These are phyloP conservation scores for Allobates femoralis DNA, from an alignment of 2,797 vertebrate species.

Conservation along the genomic window DNA sequence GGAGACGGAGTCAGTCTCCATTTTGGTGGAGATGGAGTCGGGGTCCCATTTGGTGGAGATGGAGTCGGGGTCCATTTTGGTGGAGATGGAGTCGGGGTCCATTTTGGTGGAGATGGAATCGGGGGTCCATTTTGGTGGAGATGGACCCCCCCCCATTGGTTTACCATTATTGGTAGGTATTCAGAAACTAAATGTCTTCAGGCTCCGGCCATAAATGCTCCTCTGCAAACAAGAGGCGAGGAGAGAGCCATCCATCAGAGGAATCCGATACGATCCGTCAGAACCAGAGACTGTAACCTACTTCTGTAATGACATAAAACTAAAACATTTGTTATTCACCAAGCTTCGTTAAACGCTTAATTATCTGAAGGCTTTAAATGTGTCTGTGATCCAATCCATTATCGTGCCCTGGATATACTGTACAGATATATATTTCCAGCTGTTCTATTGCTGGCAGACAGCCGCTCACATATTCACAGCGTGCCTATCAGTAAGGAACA, in stretches of 20 bases:
- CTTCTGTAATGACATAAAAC: slow-evolving; percentile 27
- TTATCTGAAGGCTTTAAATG: slow-evolving; percentile 36
- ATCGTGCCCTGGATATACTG: slow-evolving; percentile 8
- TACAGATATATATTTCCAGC: neutral
- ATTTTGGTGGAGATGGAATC: too few species aligned
- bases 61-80: too few species aligned
- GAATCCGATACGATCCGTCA: neutral
- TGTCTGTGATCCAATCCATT: slow-evolving; percentile 13
- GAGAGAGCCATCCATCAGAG: neutral
- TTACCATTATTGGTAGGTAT: neutral
- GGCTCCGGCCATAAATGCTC: neutral
- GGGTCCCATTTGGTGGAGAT: too few species aligned
- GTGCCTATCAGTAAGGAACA: neutral
- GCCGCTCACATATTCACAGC: too few species aligned
- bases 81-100: too few species aligned
- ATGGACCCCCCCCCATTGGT: neutral
- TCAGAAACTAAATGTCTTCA: neutral
- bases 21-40: too few species aligned
- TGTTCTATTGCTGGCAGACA: slow-evolving; percentile 21
- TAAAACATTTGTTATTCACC: slow-evolving; percentile 43
- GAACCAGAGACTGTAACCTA: slow-evolving; percentile 1
- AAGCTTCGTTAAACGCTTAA: slow-evolving; percentile 41
- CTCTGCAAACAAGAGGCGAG: neutral
- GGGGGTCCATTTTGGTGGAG: too few species aligned
- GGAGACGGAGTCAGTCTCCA: too few species aligned